Percentiles rank a stretch among this genome's conserved stretches.
Conservation (phyloP, 2,888 invertebrate species). For the Chirona hameri region DNA sequence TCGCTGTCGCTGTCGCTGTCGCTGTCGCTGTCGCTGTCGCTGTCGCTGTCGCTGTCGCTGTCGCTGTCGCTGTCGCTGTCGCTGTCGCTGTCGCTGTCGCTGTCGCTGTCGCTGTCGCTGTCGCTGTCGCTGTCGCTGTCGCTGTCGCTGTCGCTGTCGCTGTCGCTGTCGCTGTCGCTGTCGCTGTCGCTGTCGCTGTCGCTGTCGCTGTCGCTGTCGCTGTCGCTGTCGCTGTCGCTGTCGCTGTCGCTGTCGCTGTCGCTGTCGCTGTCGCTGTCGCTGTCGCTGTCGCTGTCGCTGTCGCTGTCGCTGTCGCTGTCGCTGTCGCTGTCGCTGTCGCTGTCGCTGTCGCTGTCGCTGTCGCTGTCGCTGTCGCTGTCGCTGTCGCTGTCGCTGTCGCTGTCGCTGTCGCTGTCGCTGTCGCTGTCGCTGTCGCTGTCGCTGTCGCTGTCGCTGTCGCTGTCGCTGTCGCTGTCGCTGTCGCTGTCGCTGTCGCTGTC, state of each 20-base stretch:
- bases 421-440: not conserved
- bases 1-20: not conserved
- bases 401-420: not conserved
- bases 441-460: not conserved
- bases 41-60: not conserved
- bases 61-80: not conserved
- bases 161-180: not conserved
- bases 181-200: not conserved
- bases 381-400: not conserved
- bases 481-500: not conserved
- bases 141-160: not conserved
- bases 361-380: not conserved
- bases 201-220: not conserved
- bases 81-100: not conserved
- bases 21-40: not conserved
- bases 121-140: not conserved
- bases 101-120: not conserved
- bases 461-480: not conserved
- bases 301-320: not conserved
- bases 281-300: not conserved
- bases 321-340: not conserved
- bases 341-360: not conserved
- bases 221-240: not conserved
- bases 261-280: not conserved
- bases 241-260: not conserved